These are phyloP conservation scores for Bambusicola thoracicus DNA, from an alignment of 2,113 vertebrate genomes.

Conservation along the genomic window DNA sequence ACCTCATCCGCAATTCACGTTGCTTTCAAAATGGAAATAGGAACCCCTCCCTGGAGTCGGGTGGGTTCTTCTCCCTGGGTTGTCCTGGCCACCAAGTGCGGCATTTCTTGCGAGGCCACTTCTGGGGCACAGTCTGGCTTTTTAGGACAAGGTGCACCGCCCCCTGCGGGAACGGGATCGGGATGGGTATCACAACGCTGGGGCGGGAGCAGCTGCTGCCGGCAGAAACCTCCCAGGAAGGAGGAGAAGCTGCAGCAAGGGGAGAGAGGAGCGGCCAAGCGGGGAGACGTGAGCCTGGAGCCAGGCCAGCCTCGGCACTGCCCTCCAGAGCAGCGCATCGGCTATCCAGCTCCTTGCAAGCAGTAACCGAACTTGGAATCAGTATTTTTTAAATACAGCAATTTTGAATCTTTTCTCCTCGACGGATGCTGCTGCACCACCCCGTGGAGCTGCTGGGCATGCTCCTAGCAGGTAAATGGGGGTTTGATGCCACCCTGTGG, in stretches of 20 bases:
- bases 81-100: background rate
- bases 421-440: background rate
- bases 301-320: background rate
- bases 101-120: rapidly evolving
- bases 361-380: background rate
- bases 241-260: background rate
- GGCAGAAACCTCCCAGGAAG: background rate
- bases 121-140: rapidly evolving
- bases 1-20: rapidly evolving
- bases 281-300: background rate
- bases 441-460: background rate
- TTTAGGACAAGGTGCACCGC: background rate
- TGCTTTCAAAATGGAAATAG: background rate
- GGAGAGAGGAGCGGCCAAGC: background rate
- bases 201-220: background rate
- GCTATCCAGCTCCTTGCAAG: rapidly evolving
- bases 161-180: background rate
- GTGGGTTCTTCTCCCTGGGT: rapidly evolving
- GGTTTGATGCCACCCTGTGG: rapidly evolving
- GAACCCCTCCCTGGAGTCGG: rapidly evolving
- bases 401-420: rapidly evolving
- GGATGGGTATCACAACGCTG: background rate
- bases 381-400: rapidly evolving
- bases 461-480: conserved; percentile 31
- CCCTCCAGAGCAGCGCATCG: rapidly evolving